These are phyloP conservation scores for Gallinago stenura DNA, from an alignment of 2,797 vertebrate species.

Conservation along the genomic window DNA sequence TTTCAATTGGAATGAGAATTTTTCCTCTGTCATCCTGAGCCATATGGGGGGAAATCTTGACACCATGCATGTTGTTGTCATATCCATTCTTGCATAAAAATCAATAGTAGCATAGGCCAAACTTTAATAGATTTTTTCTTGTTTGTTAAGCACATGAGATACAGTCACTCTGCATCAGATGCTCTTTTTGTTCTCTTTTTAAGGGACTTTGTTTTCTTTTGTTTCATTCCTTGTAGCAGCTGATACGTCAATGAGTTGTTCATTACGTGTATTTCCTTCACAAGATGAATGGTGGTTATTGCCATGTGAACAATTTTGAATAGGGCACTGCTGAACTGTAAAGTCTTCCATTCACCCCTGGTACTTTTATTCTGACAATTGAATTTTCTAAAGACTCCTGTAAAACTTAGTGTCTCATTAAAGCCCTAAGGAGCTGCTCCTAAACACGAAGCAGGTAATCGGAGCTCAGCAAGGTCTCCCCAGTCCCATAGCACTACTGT, in stretches of 20 bases:
- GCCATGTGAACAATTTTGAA: background rate
- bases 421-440: background rate
- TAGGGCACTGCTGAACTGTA: background rate
- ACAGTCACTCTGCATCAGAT: background rate
- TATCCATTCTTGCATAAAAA: background rate
- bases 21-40: background rate
- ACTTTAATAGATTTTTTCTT: background rate
- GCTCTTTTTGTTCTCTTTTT: background rate
- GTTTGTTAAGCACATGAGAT: background rate
- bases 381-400: background rate
- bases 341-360: background rate
- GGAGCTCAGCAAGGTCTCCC: background rate
- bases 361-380: background rate
- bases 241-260: background rate
- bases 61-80: fast-evolving
- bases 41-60: background rate
- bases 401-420: background rate
- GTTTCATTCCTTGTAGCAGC: background rate
- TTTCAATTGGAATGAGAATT: background rate
- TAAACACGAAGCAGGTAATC: background rate
- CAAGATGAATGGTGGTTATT: background rate
- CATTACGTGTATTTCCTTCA: background rate
- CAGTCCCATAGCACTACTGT: background rate
- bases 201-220: background rate
- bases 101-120: background rate